These are phyloP conservation scores for Panagrolaimus sp. DNA, from an alignment of 1,140 invertebrate species.

Conservation along the genomic window DNA sequence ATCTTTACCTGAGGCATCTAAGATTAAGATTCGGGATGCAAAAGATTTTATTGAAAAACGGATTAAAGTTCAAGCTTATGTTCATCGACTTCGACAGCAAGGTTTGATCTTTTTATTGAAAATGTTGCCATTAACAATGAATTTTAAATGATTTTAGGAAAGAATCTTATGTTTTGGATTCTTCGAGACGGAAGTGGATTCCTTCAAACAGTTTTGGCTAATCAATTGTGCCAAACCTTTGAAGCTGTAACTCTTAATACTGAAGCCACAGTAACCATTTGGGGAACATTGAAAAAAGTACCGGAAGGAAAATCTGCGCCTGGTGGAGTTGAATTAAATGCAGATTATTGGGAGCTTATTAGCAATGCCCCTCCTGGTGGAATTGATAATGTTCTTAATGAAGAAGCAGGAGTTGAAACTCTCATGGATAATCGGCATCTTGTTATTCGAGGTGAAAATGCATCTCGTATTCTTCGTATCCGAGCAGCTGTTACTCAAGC, in stretches of 20 bases:
- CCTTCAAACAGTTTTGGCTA: conserved; percentile 82
- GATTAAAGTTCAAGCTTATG: conserved; percentile 85
- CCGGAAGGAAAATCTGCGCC: conserved; percentile 92
- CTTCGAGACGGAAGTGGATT: conserved; percentile 91
- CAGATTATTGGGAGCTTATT: conserved; percentile 91
- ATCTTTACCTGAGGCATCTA: conserved; percentile 69
- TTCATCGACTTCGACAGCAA: conserved; percentile 83
- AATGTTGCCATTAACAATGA: neutral
- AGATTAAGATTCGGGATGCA: conserved; percentile 74
- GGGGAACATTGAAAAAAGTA: conserved; percentile 72
- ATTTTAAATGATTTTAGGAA: conserved; percentile 65
- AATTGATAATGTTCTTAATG: conserved; percentile 90
- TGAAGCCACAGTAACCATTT: conserved; percentile 80
- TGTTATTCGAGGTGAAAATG: conserved; percentile 95
- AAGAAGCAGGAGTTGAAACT: conserved; percentile 87
- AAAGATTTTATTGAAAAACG: conserved; percentile 65
- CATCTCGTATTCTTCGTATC: conserved; percentile 81
- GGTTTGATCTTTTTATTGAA: conserved; percentile 62
- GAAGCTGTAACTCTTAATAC: conserved; percentile 81
- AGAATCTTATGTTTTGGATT: conserved; percentile 84
- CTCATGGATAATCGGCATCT: conserved; percentile 96
- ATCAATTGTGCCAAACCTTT: conserved; percentile 85
- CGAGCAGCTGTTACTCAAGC: conserved; percentile 80
- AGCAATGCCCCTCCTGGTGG: conserved; percentile 88
- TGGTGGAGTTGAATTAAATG: conserved; percentile 82